Base-by-base conservation (phyloP, 2,113 vertebrate genomes). In the Bos javanicus region DNA sequence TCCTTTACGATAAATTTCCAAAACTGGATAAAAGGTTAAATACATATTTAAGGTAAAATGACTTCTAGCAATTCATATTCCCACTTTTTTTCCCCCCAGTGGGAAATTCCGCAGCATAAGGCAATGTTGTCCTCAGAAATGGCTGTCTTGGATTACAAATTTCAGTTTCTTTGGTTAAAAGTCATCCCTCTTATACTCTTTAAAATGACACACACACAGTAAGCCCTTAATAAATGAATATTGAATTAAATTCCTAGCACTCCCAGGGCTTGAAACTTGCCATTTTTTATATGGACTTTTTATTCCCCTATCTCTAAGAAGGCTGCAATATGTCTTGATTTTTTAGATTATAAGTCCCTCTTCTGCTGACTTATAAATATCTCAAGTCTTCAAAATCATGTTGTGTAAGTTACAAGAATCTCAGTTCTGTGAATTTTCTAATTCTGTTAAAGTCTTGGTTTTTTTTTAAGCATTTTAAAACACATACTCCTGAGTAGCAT, bases 311-410 rank as follows among this genome's bases (percentile, higher is more conserved):
- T 84, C 33, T 92, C 80, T 87, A 46, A 94, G 23, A 94, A 96
- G 28, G 59, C 74, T 93, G 59, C 19, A 93, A 43, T 85, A 78
- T 85, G 43, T 94, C 95, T 93, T 96, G 76, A 94, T 80, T 93
- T 96, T 92, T 94, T 54, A 90, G 74, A 64, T 94, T 36, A n/a
- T 84, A 92, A 95, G 80, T 67, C 81, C 43, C 52, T 67, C 39
- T 52, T 91, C 54, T 81, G n/a, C 62, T 96, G 84, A 87, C 39
- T 95, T 95, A 88, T 48, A 94, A 95, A 84, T 74, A 97, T 62
- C 67, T 87, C 30, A 9, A 91, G 26, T 5, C 59, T 97, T 96
- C 54, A 88, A 76, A 96, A 90, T 95, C n/a, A 52, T 64, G 62
- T 81, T 71, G 36, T 71, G 3, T 50, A 74, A 83, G 95, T 94